Conservation (phyloP, 1,140 invertebrate species). For the Drosophila trapezifrons region DNA sequence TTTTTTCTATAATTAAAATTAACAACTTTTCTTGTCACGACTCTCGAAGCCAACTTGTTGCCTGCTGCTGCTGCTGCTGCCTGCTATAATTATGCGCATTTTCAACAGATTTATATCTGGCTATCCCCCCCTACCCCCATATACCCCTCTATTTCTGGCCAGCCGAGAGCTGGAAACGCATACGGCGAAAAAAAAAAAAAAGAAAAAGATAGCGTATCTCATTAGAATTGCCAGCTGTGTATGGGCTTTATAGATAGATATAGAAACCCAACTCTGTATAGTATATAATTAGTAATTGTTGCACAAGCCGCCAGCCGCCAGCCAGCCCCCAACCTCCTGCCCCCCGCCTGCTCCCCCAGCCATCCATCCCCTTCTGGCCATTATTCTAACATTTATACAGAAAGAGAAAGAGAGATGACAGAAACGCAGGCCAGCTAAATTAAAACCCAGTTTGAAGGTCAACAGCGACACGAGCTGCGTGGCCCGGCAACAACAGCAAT, state of each 20-base stretch:
- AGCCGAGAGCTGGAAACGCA: conserved; percentile 37
- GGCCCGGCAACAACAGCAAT: conserved; percentile 61
- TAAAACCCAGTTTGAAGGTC: conserved; percentile 81
- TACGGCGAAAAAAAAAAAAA: conserved; percentile 46
- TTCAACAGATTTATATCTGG: conserved; percentile 81
- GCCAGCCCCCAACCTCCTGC: conserved; percentile 3
- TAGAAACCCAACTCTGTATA: conserved; percentile 53
- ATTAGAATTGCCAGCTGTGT: conserved; percentile 74
- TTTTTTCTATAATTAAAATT: conserved; percentile 76
- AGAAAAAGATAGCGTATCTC: conserved; percentile 73
- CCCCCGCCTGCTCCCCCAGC: background rate
- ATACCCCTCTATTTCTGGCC: conserved; percentile 36
- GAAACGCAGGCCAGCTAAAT: conserved; percentile 75
- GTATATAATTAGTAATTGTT: conserved; percentile 83
- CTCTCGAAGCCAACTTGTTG: conserved; percentile 49
- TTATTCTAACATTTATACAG: conserved; percentile 62
- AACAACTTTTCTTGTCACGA: conserved; percentile 82
- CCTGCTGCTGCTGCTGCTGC: conserved; percentile 29
- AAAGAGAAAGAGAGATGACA: conserved; percentile 42
- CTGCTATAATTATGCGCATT: conserved; percentile 81
- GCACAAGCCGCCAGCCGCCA: conserved; percentile 72
- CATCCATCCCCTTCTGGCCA: conserved; percentile 26
- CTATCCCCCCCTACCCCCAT: conserved; percentile 3
- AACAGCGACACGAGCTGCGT: conserved; percentile 76
- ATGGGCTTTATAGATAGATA: conserved; percentile 53